Conservation (phyloP, 2,797 vertebrate species). For the Manis pentadactyla region DNA sequence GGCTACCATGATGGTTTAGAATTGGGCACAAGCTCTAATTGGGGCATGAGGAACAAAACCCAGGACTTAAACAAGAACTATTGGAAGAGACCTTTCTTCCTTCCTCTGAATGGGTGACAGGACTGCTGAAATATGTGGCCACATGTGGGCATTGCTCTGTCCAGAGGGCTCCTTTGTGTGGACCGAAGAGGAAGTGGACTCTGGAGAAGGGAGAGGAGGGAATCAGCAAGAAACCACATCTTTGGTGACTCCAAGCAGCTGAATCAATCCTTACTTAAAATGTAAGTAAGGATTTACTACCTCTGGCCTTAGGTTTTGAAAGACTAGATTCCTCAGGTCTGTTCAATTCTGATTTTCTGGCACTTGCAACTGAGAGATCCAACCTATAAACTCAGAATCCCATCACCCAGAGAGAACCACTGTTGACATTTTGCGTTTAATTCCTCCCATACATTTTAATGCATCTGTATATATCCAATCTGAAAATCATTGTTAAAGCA, state of each 20-base stretch:
- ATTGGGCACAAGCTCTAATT: background rate
- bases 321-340: background rate
- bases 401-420: background rate
- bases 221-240: background rate
- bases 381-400: background rate
- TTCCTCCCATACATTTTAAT: background rate
- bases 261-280: background rate
- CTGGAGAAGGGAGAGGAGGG: background rate
- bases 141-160: background rate
- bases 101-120: background rate
- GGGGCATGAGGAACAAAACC: background rate
- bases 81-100: background rate
- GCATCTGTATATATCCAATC: background rate
- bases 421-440: background rate
- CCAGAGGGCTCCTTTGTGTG: background rate
- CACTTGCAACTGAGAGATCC: background rate
- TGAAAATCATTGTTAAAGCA: background rate
- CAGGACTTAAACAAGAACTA: background rate
- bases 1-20: background rate
- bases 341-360: background rate
- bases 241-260: background rate
- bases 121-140: background rate
- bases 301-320: background rate
- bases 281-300: too few species aligned
- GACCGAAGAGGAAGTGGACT: background rate